Conservation (phyloP, 2,113 vertebrate species). For the Panthera uncia region DNA sequence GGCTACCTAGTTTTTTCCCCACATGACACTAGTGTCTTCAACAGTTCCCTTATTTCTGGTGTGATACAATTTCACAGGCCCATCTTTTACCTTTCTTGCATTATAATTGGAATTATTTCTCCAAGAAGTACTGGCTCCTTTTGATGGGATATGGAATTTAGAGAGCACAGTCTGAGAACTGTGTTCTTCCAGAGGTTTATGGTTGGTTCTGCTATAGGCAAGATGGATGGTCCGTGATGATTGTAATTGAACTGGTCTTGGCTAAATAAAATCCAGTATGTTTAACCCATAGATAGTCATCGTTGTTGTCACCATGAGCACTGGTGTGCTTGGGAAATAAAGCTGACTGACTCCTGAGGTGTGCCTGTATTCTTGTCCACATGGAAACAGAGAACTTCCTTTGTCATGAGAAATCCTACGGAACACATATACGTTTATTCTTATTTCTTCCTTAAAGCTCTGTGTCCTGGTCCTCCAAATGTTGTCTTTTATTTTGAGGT, state of each 20-base stretch:
- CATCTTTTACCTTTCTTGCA: background rate
- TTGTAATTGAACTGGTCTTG: background rate
- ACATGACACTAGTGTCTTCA: background rate
- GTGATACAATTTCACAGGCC: background rate
- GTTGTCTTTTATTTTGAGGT: background rate
- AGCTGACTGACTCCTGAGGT: background rate
- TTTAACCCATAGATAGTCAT: background rate
- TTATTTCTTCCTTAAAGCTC: background rate
- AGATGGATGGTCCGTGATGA: too few species aligned
- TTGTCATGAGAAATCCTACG: background rate
- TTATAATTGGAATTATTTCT: background rate
- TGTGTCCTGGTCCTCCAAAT: background rate
- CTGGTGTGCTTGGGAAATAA: background rate
- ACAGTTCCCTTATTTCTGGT: background rate
- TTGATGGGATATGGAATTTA: background rate
- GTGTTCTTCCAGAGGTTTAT: background rate
- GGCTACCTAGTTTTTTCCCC: background rate
- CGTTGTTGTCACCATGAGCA: background rate
- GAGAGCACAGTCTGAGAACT: background rate
- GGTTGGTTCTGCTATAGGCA: background rate
- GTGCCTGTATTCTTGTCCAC: background rate
- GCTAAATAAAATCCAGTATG: background rate
- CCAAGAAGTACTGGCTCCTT: background rate
- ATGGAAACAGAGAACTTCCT: background rate
- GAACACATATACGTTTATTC: background rate